These are phyloP conservation scores for Euura saliciscinereae DNA, from an alignment of 1,140 invertebrate species.

Conservation along the genomic window DNA sequence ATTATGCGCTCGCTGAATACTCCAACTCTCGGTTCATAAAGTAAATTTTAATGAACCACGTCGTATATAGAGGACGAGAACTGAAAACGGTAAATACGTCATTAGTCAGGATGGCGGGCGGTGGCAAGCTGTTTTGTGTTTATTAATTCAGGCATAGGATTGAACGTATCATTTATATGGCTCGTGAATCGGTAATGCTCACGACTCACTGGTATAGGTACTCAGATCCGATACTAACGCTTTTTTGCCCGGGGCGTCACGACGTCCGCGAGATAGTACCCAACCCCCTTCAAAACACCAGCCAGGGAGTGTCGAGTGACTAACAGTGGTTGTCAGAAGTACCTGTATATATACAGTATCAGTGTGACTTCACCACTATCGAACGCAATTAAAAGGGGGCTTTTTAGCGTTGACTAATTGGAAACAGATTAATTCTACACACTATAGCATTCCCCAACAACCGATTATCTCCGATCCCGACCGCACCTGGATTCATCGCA, in stretches of 20 bases:
- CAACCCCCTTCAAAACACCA: not conserved
- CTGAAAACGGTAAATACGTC: constrained; percentile 52
- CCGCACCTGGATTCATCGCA: not conserved
- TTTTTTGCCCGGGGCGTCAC: not conserved
- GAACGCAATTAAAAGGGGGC: constrained; percentile 32
- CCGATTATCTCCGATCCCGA: not conserved
- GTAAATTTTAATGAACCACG: constrained; percentile 57
- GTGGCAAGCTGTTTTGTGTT: constrained; percentile 36
- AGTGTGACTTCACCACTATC: constrained; percentile 35
- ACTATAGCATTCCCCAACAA: not conserved
- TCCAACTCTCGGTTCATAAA: constrained; percentile 50
- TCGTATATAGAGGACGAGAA: constrained; percentile 29
- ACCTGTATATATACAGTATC: not conserved
- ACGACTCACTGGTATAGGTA: constrained; percentile 30
- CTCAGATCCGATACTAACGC: not conserved
- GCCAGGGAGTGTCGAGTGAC: constrained; percentile 13
- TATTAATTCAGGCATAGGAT: constrained; percentile 48
- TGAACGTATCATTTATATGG: constrained; percentile 52
- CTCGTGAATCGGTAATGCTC: constrained; percentile 45
- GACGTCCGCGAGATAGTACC: constrained; percentile 12
- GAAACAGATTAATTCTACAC: constrained; percentile 35
- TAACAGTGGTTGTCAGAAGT: constrained; percentile 12
- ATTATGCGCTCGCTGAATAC: constrained; percentile 50
- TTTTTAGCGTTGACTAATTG: constrained; percentile 39
- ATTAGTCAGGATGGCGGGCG: constrained; percentile 43